Evolutionary conservation across 53 echinoderm and acorn worm species (phyloP).

Genomic region (Holothuria scabra): DNA sequence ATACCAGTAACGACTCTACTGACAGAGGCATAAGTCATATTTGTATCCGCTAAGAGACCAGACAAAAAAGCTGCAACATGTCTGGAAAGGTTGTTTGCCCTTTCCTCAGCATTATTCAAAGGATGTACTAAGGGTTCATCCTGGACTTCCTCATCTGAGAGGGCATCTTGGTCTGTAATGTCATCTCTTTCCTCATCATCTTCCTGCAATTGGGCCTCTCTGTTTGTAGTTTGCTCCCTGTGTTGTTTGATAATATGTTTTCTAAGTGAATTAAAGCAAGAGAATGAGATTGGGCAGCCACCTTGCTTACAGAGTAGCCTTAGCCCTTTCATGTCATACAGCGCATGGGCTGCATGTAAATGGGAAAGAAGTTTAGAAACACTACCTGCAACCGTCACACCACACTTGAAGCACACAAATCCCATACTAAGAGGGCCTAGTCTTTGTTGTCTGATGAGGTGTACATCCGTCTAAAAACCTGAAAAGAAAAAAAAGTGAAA

Average conservation of each 20-base stretch:
- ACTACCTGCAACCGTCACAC: background rate
- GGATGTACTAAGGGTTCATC: background rate
- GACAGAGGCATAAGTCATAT: conserved; percentile 28
- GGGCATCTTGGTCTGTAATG: background rate
- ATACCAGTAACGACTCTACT: background rate
- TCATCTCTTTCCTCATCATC: background rate
- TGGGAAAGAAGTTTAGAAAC: background rate
- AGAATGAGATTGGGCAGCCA: conserved; percentile 32
- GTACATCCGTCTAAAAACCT: no score
- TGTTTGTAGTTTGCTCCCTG: background rate
- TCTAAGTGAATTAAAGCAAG: conserved; percentile 25
- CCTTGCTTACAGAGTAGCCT: conserved; percentile 15
- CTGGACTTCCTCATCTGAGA: background rate
- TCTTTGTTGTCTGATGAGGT: no score
- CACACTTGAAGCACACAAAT: conserved; percentile 23
- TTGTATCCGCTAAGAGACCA: conserved; percentile 15
- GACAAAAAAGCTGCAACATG: conserved; percentile 28
- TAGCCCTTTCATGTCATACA: conserved; percentile 25
- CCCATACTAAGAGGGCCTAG: conserved; percentile 11
- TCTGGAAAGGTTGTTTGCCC: background rate
- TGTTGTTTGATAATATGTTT: conserved; percentile 35
- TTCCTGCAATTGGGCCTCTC: conserved; percentile 27
- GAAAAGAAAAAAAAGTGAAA: no score
- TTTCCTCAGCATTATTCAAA: background rate
- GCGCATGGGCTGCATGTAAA: conserved; percentile 35